These are phyloP conservation scores for Peromyscus californicus DNA, from an alignment of 2,113 vertebrate genomes.

Conservation along the genomic window DNA sequence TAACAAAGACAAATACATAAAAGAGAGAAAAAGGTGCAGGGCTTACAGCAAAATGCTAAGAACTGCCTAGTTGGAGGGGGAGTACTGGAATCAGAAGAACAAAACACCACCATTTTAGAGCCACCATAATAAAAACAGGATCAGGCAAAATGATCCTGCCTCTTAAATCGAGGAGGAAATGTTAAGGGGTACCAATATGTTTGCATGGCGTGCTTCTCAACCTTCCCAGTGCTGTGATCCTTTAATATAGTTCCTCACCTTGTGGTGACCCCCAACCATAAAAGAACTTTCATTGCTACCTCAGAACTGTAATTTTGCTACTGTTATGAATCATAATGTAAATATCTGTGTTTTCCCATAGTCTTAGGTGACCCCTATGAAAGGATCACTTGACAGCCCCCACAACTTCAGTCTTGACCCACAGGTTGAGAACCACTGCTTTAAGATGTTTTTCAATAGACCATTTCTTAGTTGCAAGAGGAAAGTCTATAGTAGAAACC, in stretches of 20 bases:
- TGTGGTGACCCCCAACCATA: background rate
- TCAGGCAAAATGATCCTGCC: slow-evolving; percentile 14
- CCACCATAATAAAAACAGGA: slow-evolving; percentile 1
- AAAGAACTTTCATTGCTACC: background rate
- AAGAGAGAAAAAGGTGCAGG: background rate
- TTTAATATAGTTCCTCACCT: background rate
- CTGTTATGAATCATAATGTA: background rate
- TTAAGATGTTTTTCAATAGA: slow-evolving; percentile 48
- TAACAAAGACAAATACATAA: slow-evolving; percentile 37
- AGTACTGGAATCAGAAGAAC: background rate
- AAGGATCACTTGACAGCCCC: background rate
- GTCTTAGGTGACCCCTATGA: background rate
- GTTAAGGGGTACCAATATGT: background rate
- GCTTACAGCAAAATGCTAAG: background rate
- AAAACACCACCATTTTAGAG: slow-evolving; percentile 21
- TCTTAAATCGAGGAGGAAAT: background rate
- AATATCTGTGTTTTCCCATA: background rate
- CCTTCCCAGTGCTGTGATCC: background rate
- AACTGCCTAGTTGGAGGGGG: background rate
- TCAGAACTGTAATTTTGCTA: background rate
- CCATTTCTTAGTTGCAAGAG: slow-evolving; percentile 14
- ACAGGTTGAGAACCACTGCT: background rate
- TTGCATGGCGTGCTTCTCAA: background rate
- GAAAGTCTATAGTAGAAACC: slow-evolving; percentile 23
- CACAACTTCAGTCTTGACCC: background rate